Conservation (phyloP, 2,113 vertebrate species). For the Nerophis lumbriciformis region DNA sequence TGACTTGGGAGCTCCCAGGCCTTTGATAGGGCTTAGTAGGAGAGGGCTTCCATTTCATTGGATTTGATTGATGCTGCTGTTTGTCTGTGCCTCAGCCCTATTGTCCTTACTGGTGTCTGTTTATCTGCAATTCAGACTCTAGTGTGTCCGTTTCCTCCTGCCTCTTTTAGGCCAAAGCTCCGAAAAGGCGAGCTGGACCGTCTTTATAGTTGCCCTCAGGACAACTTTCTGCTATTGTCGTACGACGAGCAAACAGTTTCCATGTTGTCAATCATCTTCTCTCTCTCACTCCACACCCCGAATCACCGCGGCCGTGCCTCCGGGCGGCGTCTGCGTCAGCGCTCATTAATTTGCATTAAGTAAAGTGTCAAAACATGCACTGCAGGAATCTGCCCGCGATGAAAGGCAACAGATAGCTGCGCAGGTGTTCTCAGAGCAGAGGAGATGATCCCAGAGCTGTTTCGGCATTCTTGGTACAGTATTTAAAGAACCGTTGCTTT, state of each 20-base stretch:
- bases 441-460: constrained; percentile 34
- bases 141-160: constrained; percentile 65
- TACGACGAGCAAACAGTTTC: constrained; percentile 6
- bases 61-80: constrained; percentile 68
- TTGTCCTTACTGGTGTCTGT: constrained; percentile 69
- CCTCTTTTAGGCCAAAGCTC: constrained; percentile 38
- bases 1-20: constrained; percentile 60
- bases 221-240: too few species aligned
- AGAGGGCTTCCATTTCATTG: constrained; percentile 68
- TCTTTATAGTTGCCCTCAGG: constrained; percentile 42
- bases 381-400: constrained; percentile 63
- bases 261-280: constrained; percentile 19
- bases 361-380: constrained; percentile 75
- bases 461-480: constrained; percentile 34
- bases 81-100: constrained; percentile 59
- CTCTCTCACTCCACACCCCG: constrained; percentile 54
- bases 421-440: constrained; percentile 61
- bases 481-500: constrained; percentile 42
- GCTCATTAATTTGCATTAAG: constrained; percentile 75
- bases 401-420: constrained; percentile 59
- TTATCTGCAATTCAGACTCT: constrained; percentile 60
- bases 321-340: constrained; percentile 67
- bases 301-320: constrained; percentile 48
- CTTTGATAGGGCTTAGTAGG: constrained; percentile 71
- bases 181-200: constrained; percentile 37